Conservation (phyloP, 1,140 invertebrate species). For the Papilio dardanus region DNA sequence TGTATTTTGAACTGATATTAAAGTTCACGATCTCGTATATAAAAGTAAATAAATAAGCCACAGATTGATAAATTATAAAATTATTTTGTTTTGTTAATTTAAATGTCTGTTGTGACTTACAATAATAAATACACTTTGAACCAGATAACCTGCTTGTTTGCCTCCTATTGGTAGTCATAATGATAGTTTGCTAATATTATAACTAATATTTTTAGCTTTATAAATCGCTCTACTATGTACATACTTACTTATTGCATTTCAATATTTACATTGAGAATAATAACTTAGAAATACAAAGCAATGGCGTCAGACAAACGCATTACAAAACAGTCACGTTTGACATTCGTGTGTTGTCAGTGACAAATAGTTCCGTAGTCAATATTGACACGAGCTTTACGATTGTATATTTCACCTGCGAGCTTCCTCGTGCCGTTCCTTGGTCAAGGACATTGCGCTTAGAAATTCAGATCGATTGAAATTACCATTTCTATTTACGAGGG, state of each 20-base stretch:
- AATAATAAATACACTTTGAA: background rate
- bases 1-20: conserved; percentile 11
- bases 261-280: background rate
- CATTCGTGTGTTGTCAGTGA: conserved; percentile 30
- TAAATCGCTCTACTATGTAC: background rate
- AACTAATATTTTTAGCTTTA: background rate
- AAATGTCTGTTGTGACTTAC: background rate
- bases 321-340: conserved; percentile 15
- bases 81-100: background rate
- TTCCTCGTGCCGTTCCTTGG: conserved; percentile 37
- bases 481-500: conserved; percentile 33
- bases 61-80: background rate
- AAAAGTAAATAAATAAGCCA: conserved; percentile 23
- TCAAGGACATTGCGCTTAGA: conserved; percentile 32
- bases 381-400: conserved; percentile 21
- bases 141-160: background rate
- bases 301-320: conserved; percentile 4
- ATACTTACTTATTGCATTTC: conserved; percentile 4
- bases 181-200: background rate
- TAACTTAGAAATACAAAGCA: conserved; percentile 7
- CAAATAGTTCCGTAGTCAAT: conserved; percentile 25
- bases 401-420: conserved; percentile 35
- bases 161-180: background rate
- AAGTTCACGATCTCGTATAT: conserved; percentile 13
- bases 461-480: conserved; percentile 26